Evolutionary conservation across 2,797 vertebrate genomes (phyloP).

Genomic region (Thunnus albacares): DNA sequence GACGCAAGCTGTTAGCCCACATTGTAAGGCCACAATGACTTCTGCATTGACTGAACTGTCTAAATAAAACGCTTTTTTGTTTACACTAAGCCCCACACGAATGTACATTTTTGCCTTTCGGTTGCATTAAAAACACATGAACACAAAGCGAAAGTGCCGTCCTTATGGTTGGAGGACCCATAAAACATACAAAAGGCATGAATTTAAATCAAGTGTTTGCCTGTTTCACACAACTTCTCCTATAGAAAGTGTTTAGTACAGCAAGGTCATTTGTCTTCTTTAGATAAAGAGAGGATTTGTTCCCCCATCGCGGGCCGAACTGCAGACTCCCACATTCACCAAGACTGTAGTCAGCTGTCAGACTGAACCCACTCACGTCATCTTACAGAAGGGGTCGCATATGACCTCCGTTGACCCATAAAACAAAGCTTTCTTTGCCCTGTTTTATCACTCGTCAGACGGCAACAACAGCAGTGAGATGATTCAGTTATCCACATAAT

Average conservation of each 20-base stretch:
- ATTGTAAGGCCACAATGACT: slow-evolving; percentile 38
- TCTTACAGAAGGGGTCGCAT: slow-evolving; percentile 46
- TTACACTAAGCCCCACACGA: slow-evolving; percentile 25
- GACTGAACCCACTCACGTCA: slow-evolving; percentile 63
- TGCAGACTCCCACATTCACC: slow-evolving; percentile 66
- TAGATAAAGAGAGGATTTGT: slow-evolving; percentile 73
- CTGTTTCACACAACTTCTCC: slow-evolving; percentile 38
- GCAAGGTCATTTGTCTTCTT: slow-evolving; percentile 68
- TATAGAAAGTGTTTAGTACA: slow-evolving; percentile 44
- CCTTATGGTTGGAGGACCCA: neutral
- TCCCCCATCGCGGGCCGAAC: slow-evolving; percentile 32
- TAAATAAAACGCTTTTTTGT: slow-evolving; percentile 1
- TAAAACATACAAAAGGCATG: slow-evolving; percentile 47
- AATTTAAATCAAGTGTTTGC: slow-evolving; percentile 49
- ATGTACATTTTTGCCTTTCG: slow-evolving; percentile 18
- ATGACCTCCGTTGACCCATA: slow-evolving; percentile 58
- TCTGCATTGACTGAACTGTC: slow-evolving; percentile 35
- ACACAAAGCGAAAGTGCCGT: slow-evolving; percentile 15
- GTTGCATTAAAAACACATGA: slow-evolving; percentile 26
- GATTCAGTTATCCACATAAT: slow-evolving; percentile 33
- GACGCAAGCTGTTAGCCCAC: slow-evolving; percentile 51
- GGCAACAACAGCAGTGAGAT: slow-evolving; percentile 32
- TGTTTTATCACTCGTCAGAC: slow-evolving; percentile 40
- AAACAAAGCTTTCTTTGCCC: slow-evolving; percentile 65
- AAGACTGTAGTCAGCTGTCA: slow-evolving; percentile 41